Base-by-base conservation (phyloP, 2,888 invertebrate genomes). In the Coenonympha arcania region DNA sequence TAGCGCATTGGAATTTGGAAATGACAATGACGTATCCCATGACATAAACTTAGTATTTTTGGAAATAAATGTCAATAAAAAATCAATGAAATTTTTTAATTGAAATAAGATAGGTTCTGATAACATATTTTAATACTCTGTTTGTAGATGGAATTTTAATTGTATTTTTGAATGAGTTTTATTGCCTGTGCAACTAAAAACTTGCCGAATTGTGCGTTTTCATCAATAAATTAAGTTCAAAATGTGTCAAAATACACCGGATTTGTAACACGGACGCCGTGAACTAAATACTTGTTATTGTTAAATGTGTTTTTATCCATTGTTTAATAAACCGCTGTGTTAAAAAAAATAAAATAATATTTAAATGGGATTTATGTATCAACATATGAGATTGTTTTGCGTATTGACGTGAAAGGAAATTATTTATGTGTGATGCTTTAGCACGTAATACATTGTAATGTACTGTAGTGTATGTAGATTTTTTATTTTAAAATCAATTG, bases 401-500 rank as follows among this genome's bases (percentile, higher is more conserved):
- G 66, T 73, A 69, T 60, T 67, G 68, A 71, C 68, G 76, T 76
- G 73, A 71, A 74, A 71, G 74, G 73, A 79, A 73, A 79, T 80
- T 83, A 85, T 85, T 83, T 85, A 84, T 84, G 83, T 84, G 85
- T 85, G 85, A 86, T 85, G 79, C 74, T 68, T 69, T 82, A 80
- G 76, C 66, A 68, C 66, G 65, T 70, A 72, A 64, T 62, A 50
- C 8, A 50, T 56, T 70, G 64, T 68, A 65, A 59, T 72, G 72
- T 77, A 73, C 67, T 71, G 61, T 78, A 79, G 73, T 76, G 70
- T 77, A 77, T 76, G 63, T 71, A 79, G 74, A 71, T 71, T 73
- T 69, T 67, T 69, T 68, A 59, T 55, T 58, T 64, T 64, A 55
- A 18, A 51, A 64, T 63, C 59, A 60, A 48, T 50, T 59, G 52